Percentiles rank a stretch among this genome's conserved stretches.
Conservation (phyloP, 2,797 vertebrate genomes). For the Propithecus perrieri region DNA sequence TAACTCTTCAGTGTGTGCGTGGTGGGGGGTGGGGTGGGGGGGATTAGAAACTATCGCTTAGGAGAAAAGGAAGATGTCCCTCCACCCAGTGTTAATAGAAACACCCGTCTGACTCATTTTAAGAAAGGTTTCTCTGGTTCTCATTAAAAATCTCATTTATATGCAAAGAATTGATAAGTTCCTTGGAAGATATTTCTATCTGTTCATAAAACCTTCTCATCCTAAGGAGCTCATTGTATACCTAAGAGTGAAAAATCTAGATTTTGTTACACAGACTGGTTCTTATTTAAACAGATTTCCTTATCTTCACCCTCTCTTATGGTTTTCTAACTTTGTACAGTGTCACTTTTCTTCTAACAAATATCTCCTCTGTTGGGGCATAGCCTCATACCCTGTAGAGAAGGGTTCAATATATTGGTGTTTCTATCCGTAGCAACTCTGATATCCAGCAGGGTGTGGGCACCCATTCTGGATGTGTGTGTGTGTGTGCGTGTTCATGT, state of each 20-base stretch:
- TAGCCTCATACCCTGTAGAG: not conserved
- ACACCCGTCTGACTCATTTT: constrained; percentile 12
- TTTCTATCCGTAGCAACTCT: constrained; percentile 37
- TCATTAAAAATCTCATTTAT: constrained; percentile 44
- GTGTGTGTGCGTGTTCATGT: too few relatives aligned
- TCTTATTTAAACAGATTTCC: not conserved
- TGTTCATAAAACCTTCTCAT: constrained; percentile 10
- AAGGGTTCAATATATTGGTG: not conserved
- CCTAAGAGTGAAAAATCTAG: not conserved
- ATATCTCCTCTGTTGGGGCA: not conserved
- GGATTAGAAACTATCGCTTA: not conserved
- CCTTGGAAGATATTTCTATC: not conserved
- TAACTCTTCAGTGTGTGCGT: not conserved
- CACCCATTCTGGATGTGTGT: not conserved
- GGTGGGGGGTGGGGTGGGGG: too few relatives aligned
- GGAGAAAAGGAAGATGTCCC: not conserved
- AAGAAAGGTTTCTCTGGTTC: not conserved
- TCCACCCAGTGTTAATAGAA: not conserved
- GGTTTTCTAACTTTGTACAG: not conserved
- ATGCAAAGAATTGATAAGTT: not conserved
- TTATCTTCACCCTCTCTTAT: not conserved
- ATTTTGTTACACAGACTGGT: not conserved
- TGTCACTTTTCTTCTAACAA: constrained; percentile 47
- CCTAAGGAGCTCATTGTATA: not conserved
- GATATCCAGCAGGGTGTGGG: not conserved